Evolutionary conservation across 2,888 invertebrate species (phyloP).

Genomic region (Boloria euphrosyne): DNA sequence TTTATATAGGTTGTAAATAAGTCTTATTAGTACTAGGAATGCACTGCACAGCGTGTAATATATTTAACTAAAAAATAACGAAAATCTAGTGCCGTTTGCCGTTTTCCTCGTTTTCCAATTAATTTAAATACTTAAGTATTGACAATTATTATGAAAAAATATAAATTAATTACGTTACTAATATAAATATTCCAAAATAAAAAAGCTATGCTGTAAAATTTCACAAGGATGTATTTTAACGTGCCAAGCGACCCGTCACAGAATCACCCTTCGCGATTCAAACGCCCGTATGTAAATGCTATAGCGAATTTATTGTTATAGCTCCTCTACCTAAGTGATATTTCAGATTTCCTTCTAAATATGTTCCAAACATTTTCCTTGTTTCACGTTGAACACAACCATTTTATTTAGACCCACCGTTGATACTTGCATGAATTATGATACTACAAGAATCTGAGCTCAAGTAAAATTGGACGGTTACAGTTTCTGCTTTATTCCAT

Average conservation of each 20-base stretch:
- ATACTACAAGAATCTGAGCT: constrained; percentile 37
- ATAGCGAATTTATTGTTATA: constrained; percentile 15
- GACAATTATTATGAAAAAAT: too few species aligned
- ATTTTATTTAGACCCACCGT: constrained; percentile 44
- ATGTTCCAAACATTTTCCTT: constrained; percentile 63
- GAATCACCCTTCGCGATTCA: constrained; percentile 59
- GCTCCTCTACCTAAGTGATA: constrained; percentile 13
- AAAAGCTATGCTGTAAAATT: constrained; percentile 52
- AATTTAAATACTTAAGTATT: too few species aligned
- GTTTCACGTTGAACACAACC: constrained; percentile 52
- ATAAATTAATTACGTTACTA: too few species aligned
- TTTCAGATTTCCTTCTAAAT: constrained; percentile 49
- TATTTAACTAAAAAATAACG: too few species aligned
- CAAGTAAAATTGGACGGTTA: constrained; percentile 48
- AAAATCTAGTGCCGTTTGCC: too few species aligned
- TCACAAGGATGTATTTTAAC: constrained; percentile 54
- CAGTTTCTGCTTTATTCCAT: constrained; percentile 57
- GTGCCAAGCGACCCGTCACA: constrained; percentile 69
- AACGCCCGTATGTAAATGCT: constrained; percentile 70
- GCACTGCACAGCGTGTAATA: too few species aligned
- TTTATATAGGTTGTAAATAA: too few species aligned
- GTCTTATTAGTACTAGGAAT: too few species aligned
- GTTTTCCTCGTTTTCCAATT: too few species aligned
- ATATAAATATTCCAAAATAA: too few species aligned
- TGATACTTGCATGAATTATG: constrained; percentile 21